Conservation (phyloP, 2,888 invertebrate species). For the Altica lythri region DNA sequence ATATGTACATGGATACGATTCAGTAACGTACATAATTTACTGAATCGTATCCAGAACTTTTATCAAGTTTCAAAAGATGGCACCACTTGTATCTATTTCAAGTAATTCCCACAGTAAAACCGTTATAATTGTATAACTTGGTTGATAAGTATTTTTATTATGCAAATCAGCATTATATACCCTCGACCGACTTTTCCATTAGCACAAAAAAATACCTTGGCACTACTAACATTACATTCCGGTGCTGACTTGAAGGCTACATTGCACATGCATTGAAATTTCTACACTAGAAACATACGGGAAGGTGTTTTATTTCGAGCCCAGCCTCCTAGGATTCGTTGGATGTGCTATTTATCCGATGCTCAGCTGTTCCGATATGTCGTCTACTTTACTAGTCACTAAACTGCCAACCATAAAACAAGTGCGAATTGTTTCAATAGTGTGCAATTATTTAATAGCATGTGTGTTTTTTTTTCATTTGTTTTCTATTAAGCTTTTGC, state of each 20-base stretch:
- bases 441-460: conserved; percentile 17
- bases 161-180: conserved; percentile 3
- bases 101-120: too few species aligned
- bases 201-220: conserved; percentile 18
- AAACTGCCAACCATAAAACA: conserved; percentile 22
- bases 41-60: too few species aligned
- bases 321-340: conserved; percentile 37
- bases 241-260: conserved; percentile 19
- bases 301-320: conserved; percentile 36
- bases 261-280: conserved; percentile 21
- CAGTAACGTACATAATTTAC: too few species aligned
- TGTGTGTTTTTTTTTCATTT: conserved; percentile 11
- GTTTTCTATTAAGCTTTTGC: background rate
- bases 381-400: conserved; percentile 7
- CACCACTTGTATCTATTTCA: too few species aligned
- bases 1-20: too few species aligned
- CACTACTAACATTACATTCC: conserved; percentile 21
- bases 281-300: conserved; percentile 3
- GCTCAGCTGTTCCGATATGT: conserved; percentile 46
- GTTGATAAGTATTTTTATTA: too few species aligned
- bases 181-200: conserved; percentile 16
- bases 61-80: too few species aligned
- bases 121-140: too few species aligned
- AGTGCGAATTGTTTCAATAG: conserved; percentile 15
- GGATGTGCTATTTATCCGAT: conserved; percentile 35